phyloP scores from a whole-genome alignment of 2,113 vertebrate genomes.

The Grammomys surdaster region DNA sequence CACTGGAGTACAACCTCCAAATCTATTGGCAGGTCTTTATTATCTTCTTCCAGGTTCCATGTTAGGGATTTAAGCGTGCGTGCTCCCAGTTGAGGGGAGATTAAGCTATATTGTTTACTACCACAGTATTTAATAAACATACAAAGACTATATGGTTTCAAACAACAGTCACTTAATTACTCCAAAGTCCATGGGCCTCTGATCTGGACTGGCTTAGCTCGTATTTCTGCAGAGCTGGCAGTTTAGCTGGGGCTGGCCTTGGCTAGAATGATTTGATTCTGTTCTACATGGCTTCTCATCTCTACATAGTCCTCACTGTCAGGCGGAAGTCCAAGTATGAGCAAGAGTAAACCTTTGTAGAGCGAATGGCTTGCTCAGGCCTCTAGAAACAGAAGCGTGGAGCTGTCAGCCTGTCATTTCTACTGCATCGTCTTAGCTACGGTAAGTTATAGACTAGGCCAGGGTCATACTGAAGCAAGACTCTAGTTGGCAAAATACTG shows the following conservation, averaged over 20 bases:
- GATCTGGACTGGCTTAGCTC: neutral
- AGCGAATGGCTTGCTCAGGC: neutral
- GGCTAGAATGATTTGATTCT: neutral
- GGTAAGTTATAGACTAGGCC: neutral
- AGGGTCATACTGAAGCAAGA: neutral
- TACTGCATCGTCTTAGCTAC: neutral
- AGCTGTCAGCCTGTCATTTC: neutral
- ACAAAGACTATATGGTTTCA: neutral
- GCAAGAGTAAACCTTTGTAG: neutral
- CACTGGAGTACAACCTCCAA: neutral
- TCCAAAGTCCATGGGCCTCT: neutral
- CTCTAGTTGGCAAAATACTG: neutral
- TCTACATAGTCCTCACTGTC: neutral
- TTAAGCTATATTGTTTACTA: neutral
- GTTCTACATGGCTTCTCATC: neutral
- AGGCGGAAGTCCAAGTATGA: neutral
- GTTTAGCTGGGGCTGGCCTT: neutral
- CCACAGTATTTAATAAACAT: neutral
- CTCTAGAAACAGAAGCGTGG: neutral
- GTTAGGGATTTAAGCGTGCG: neutral
- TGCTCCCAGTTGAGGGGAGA: slow-evolving; percentile 8
- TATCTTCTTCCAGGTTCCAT: slow-evolving; percentile 4
- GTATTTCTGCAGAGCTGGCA: neutral
- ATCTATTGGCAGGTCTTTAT: neutral
- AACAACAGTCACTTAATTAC: neutral